Conservation (phyloP, 2,888 invertebrate species). For the Hirtodrosophila confusa region DNA sequence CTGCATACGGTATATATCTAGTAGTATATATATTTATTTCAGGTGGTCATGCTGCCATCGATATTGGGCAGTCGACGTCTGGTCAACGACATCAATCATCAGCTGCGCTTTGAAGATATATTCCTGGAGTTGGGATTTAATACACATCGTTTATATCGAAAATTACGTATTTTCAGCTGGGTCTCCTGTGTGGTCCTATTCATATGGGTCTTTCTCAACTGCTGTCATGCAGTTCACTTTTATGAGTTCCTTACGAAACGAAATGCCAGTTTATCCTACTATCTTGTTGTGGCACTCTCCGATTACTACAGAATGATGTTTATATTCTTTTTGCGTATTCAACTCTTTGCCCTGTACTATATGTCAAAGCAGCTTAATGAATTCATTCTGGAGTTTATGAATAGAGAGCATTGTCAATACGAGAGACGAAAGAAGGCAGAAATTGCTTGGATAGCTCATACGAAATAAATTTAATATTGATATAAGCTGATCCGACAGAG, state of each 20-base stretch:
- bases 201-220: slow-evolving; percentile 35
- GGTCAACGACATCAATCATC: slow-evolving; percentile 39
- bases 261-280: slow-evolving; percentile 43
- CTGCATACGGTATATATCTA: too few relatives aligned
- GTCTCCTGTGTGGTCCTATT: not conserved
- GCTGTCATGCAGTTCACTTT: slow-evolving; percentile 60
- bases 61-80: slow-evolving; percentile 26
- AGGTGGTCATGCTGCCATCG: slow-evolving; percentile 35
- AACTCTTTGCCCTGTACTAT: slow-evolving; percentile 42
- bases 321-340: slow-evolving; percentile 47
- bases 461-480: too few relatives aligned
- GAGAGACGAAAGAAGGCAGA: slow-evolving; percentile 1
- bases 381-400: slow-evolving; percentile 37
- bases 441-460: not conserved
- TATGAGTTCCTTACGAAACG: slow-evolving; percentile 49
- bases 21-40: not conserved
- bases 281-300: slow-evolving; percentile 52
- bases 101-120: slow-evolving; percentile 34
- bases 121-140: slow-evolving; percentile 45
- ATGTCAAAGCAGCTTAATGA: slow-evolving; percentile 47
- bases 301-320: slow-evolving; percentile 59
- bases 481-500: too few relatives aligned
- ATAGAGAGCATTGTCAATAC: slow-evolving; percentile 25
- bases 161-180: slow-evolving; percentile 22
- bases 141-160: slow-evolving; percentile 28